Evolutionary conservation across 2,888 invertebrate species (phyloP), one percentile per base, ranked within the genome.

Genomic region (Aspidiotus destructor): DNA sequence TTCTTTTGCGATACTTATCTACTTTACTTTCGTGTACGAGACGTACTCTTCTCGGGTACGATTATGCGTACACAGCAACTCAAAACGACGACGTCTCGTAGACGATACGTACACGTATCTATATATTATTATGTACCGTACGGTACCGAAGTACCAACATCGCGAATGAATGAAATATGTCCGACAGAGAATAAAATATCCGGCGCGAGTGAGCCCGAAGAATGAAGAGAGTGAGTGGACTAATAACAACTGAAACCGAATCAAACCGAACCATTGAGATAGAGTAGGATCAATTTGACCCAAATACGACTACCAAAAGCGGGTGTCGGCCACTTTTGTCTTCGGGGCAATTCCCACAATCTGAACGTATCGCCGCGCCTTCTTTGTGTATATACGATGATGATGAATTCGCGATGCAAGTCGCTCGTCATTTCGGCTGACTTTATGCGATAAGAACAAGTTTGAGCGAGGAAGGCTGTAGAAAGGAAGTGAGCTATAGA

Each of bases 351-450:
- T 67, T 67, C 67, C 67, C 67, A 67, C 67, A 67, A 67, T 67
- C 67, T 67, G 40, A 60, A 52, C 58, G 52, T 60, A 48, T 44
- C 60, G 67, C 67, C 67, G 67, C 67, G 52, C 67, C 67, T 67
- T 58, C 67, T 58, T 67, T 58, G 42, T 67, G 48, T 62, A n/a
- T 60, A 15, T 13, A 16, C 40, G 40, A 13, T 53, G 65, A 65
- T 67, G 67, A 67, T 67, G 60, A 67, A 67, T 67, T 60, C 67
- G 67, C 67, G 67, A 67, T 67, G 67, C 67, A 60, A 42, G 67
- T 67, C 67, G 67, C 67, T 67, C 67, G 60, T 67, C 67, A 67
- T 67, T 67, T 67, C 57, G 67, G 67, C 67, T 60, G 67, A 67
- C 58, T 28, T 67, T 67, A 67, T 60, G 48, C 28, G 48, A 16